Percentiles rank a stretch among this genome's conserved stretches.
These are phyloP conservation scores for Drosophila aff. DNA, from an alignment of 1,140 invertebrate species.

Conservation along the genomic window DNA sequence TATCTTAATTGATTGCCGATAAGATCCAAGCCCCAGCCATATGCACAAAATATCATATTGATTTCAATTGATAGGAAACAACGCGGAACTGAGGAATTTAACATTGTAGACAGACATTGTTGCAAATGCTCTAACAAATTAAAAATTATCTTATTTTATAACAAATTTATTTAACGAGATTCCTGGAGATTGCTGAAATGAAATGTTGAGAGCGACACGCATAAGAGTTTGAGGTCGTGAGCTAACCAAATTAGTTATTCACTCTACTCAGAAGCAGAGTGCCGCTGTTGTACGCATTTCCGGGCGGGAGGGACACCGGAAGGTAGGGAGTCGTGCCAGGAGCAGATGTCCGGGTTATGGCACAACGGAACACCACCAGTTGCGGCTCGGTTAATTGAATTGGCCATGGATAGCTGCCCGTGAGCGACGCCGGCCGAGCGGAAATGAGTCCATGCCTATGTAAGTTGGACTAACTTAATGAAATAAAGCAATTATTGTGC, in stretches of 20 bases:
- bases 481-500: slow-evolving; percentile 77
- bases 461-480: slow-evolving; percentile 70
- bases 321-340: slow-evolving; percentile 32
- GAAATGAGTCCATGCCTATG: slow-evolving; percentile 28
- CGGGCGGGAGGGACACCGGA: not conserved
- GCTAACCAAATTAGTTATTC: slow-evolving; percentile 15
- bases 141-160: not conserved
- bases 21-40: slow-evolving; percentile 49
- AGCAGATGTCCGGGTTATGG: slow-evolving; percentile 41
- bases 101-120: slow-evolving; percentile 2
- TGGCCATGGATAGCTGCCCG: slow-evolving; percentile 62
- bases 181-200: not conserved
- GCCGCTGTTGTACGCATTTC: slow-evolving; percentile 16
- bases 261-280: not conserved
- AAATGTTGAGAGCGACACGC: not conserved
- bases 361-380: slow-evolving; percentile 42
- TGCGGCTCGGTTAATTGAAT: slow-evolving; percentile 73
- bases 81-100: slow-evolving; percentile 19
- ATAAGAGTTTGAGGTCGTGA: not conserved
- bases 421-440: slow-evolving; percentile 19
- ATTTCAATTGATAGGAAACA: slow-evolving; percentile 34
- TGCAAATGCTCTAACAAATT: slow-evolving; percentile 23
- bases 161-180: not conserved
- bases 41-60: slow-evolving; percentile 32
- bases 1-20: slow-evolving; percentile 79